Percentiles rank a stretch among this genome's conserved stretches.
These are phyloP conservation scores for Meleagris gallopavo DNA, from an alignment of 2,113 vertebrate genomes.

Conservation along the genomic window DNA sequence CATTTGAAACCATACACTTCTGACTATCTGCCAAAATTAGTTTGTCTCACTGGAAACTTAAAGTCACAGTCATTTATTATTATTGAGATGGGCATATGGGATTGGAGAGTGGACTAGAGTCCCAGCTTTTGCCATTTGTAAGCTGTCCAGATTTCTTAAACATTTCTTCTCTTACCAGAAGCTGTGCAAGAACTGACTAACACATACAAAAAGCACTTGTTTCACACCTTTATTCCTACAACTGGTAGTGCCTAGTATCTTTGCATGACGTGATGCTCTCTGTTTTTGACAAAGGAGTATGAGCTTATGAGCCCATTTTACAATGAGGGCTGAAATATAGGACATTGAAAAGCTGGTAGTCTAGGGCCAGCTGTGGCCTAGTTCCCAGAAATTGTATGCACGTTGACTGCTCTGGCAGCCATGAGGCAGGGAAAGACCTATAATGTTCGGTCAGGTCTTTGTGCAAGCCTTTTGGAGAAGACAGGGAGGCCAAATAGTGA, in stretches of 20 bases:
- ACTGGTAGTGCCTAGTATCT: not conserved
- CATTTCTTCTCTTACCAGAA: not conserved
- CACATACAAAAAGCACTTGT: not conserved
- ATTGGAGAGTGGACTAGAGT: not conserved
- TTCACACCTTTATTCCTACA: rapidly evolving
- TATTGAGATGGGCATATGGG: not conserved
- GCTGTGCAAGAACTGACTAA: not conserved
- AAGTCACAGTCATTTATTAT: not conserved
- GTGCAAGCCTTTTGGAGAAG: not conserved
- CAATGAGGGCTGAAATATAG: not conserved
- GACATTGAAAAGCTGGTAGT: not conserved
- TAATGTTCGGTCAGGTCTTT: not conserved
- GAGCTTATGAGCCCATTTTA: not conserved
- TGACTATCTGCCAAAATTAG: not conserved
- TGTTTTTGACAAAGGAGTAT: not conserved
- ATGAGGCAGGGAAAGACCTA: not conserved
- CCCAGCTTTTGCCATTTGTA: not conserved
- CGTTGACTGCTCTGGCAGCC: not conserved
- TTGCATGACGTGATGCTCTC: not conserved
- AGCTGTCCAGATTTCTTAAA: not conserved
- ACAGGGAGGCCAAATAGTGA: not conserved
- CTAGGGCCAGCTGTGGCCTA: not conserved
- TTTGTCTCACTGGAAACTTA: constrained; percentile 2
- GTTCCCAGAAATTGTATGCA: not conserved
- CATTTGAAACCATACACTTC: not conserved